Conservation (phyloP, 2,888 invertebrate genomes). For the Dinocampus coccinellae region DNA sequence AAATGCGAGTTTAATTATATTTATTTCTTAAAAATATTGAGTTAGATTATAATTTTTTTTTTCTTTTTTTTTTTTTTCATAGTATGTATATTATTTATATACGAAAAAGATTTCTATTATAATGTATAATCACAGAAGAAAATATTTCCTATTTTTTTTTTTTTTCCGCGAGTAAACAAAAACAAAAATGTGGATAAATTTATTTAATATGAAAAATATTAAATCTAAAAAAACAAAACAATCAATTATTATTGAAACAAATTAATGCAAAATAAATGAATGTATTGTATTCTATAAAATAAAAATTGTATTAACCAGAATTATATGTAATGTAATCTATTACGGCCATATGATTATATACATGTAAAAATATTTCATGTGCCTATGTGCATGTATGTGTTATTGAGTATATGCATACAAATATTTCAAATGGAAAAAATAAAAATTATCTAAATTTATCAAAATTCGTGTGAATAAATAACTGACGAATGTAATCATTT, state of each 20-base stretch:
- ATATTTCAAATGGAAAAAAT: constrained; percentile 26
- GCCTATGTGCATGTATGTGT: constrained; percentile 29
- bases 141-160: constrained; percentile 4
- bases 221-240: constrained; percentile 10
- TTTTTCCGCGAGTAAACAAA: too few relatives aligned
- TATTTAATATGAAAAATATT: constrained; percentile 37
- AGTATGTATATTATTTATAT: constrained; percentile 13
- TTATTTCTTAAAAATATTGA: constrained; percentile 37
- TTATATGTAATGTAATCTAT: constrained; percentile 44
- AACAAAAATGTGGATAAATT: constrained; percentile 10
- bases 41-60: too few relatives aligned
- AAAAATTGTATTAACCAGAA: constrained; percentile 53
- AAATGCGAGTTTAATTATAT: constrained; percentile 30
- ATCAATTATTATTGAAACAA: constrained; percentile 7
- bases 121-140: not conserved
- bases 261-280: constrained; percentile 28
- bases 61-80: too few relatives aligned
- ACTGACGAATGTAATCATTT: not conserved
- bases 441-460: constrained; percentile 40
- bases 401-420: constrained; percentile 17
- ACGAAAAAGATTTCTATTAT: constrained; percentile 1
- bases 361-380: constrained; percentile 26
- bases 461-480: constrained; percentile 43
- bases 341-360: constrained; percentile 40
- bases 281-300: constrained; percentile 53